Evolutionary conservation across 2,888 invertebrate genomes (phyloP), one percentile per base, ranked within the genome.

Genomic region (Chydorus sphaericus): DNA sequence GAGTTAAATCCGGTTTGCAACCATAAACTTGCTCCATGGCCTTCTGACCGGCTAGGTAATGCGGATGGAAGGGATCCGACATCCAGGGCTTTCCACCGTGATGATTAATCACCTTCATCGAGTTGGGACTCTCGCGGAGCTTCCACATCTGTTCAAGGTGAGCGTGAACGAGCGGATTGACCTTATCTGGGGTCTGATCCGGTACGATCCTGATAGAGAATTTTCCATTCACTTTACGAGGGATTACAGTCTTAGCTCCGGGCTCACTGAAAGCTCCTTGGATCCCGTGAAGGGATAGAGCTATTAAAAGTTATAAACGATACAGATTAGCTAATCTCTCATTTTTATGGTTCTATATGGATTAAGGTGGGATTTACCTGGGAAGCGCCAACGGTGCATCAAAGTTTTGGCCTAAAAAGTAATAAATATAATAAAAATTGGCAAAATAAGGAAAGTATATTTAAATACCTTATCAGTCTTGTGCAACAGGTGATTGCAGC

Each of bases 161-260:
- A 53, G 80, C 77, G 37, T 78, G 75, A 8, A 96, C 94, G 59
- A 82, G 77, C 63, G 84, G 75, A 62, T 83, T 83, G n/a, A 94
- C 81, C 63, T 83, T 80, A 4, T 80, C 79, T 0, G 93, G 92
- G 54, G 80, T 78, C 76, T 94, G 93, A 68, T 96, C 76, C 1
- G 97, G 97, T n/a, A 98, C 97, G 63, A 93, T 80, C 55, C 98
- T 81, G 62, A 98, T 83, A 0, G 96, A 96, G 73, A 98, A 98
- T 71, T 98, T 98, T 23, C 96, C 97, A 64, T 81, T 83, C 0
- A 97, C 94, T 71, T 90, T 88, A 48, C 83, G 78, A 0, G 91
- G 91, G 65, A 92, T 96, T 0, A 97, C 94, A 55, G 97, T 97
- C 70, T 97, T 97, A 20, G 85, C 83, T 14, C 97, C 97, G 1